These are phyloP conservation scores for Forbesichthys agassizii DNA, from an alignment of 2,113 vertebrate species.

Conservation along the genomic window DNA sequence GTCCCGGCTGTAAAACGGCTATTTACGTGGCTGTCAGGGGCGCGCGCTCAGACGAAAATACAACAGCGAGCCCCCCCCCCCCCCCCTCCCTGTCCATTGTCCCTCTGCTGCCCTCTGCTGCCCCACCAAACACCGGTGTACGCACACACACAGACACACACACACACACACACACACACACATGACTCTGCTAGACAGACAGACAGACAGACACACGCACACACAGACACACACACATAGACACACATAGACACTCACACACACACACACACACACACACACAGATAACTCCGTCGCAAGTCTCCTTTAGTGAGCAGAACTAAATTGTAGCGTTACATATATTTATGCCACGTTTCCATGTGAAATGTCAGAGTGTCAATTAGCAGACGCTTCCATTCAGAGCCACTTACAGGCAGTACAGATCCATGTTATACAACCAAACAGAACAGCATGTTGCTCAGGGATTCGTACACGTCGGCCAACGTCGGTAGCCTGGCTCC, in stretches of 20 bases:
- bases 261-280: conserved; percentile 6
- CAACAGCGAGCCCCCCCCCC: conserved; percentile 22
- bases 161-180: background rate
- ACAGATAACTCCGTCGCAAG: background rate
- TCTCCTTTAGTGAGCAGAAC: no score
- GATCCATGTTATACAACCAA: no score
- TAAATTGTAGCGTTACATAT: no score
- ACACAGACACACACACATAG: conserved; percentile 4
- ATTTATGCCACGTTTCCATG: no score
- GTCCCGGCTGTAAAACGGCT: conserved; percentile 62
- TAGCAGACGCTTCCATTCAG: no score
- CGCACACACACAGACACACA: conserved; percentile 4
- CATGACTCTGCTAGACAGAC: background rate
- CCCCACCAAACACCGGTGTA: background rate
- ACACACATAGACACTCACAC: background rate
- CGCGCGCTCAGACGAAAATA: background rate
- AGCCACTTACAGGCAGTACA: no score
- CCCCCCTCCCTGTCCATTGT: conserved; percentile 27
- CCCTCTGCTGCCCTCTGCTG: conserved; percentile 29
- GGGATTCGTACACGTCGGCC: no score
- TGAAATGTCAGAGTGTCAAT: no score
- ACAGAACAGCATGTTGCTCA: no score
- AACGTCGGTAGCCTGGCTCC: no score
- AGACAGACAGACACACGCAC: background rate
- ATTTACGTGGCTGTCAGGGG: conserved; percentile 55